Evolutionary conservation across 2,113 vertebrate species (phyloP), one percentile per base, ranked within the genome.

Genomic region (Scolopax mira): DNA sequence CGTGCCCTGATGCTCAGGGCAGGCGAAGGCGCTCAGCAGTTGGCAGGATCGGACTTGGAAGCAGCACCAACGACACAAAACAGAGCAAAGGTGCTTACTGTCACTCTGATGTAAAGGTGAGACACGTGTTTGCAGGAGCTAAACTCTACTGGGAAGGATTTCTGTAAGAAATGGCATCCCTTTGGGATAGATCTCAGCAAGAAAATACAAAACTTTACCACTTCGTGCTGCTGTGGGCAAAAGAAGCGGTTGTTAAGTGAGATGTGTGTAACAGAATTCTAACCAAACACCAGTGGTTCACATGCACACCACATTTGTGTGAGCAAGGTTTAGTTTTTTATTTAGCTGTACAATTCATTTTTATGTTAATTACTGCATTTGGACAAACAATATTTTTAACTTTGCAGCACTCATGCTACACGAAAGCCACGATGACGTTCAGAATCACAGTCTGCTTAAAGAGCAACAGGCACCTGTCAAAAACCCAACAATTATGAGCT

Each of bases 141-240:
- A 64, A 86, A 74, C 35, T 91, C 60, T 48, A 6, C 42, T 48
- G 54, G 52, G 75, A 77, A 89, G 48, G 58, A 70, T 79, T 93
- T 64, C 49, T 89, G 33, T 41, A 88, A 85, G 89, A 79, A 85
- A 73, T 48, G 7, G 6, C 22, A 61, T 74, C 31, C 69, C 39
- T 49, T 48, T 93, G 92, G 77, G 82, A 78, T 13, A 78, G 69
- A 9, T 71, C 89, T 16, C n/a, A 70, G 70, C 21, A 64, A 55
- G 61, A 62, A 88, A 92, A 95, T 64, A 51, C 84, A 92, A 83
- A 74, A 77, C 72, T 88, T 74, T 91, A 90, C 18, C 21, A 83
- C 44, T 91, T 66, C 42, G 9, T 37, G 18, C 30, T 66, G 75
- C 58, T 78, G 31, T 78, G 35, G 55, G 72, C 31, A 84, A 78